phyloP scores from a whole-genome alignment of 2,113 vertebrate species.

The Menura novaehollandiae region DNA sequence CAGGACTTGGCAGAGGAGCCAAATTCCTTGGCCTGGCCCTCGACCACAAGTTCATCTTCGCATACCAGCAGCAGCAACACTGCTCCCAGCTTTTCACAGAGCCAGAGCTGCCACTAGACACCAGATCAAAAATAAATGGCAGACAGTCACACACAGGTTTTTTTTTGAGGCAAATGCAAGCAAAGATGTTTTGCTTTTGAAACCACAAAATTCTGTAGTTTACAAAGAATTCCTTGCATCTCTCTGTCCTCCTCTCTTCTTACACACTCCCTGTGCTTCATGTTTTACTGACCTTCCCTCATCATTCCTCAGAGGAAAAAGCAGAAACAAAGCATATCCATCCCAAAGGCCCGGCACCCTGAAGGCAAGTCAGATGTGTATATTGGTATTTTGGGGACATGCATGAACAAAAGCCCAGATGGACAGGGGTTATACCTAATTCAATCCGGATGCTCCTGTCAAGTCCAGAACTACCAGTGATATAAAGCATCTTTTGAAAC shows the following conservation, averaged over 20 bases:
- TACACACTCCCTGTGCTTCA: background rate
- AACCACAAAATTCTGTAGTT: background rate
- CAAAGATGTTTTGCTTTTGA: background rate
- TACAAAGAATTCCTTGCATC: background rate
- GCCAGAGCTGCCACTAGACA: background rate
- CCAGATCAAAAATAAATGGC: background rate
- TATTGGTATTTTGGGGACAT: background rate
- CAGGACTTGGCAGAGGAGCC: background rate
- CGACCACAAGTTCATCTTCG: background rate
- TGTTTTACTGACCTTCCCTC: background rate
- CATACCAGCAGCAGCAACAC: background rate
- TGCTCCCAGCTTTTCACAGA: background rate
- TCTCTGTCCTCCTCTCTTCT: background rate
- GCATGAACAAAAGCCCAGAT: background rate
- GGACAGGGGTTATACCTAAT: background rate
- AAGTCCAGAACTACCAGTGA: background rate
- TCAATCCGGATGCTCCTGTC: background rate
- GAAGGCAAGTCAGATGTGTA: background rate
- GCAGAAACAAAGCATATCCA: background rate
- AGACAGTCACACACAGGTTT: background rate
- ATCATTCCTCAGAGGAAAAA: background rate
- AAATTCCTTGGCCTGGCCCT: conserved; percentile 28
- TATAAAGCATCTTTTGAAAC: background rate
- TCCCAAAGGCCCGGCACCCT: background rate
- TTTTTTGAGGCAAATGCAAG: background rate